A percentile compares a stretch with the other conserved stretches of the same genome.
These are phyloP conservation scores for Drosophila rellima DNA, from an alignment of 2,888 invertebrate genomes.

Conservation along the genomic window DNA sequence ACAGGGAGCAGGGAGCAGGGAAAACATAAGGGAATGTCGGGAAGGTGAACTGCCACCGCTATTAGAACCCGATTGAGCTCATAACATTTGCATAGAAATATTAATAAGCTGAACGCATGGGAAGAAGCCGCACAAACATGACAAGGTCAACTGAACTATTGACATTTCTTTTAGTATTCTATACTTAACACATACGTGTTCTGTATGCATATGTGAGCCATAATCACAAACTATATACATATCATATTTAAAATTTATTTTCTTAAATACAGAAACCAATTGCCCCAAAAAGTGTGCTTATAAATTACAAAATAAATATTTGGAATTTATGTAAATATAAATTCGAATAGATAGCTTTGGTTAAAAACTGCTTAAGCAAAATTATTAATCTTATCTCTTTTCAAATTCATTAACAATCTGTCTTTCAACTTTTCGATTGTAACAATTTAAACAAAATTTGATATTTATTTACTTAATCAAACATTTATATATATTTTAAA, in stretches of 20 bases:
- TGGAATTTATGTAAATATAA: too few species aligned
- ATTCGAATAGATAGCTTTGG: too few species aligned
- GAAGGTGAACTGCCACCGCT: slow-evolving; percentile 1
- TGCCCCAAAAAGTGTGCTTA: not conserved
- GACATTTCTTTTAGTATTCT: slow-evolving; percentile 12
- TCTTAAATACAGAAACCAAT: not conserved
- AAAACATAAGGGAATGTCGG: not conserved
- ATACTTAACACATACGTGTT: not conserved
- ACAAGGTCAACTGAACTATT: slow-evolving; percentile 60
- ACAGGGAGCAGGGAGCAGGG: not conserved
- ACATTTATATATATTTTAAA: too few species aligned
- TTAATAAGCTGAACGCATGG: slow-evolving; percentile 31
- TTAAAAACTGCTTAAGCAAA: too few species aligned
- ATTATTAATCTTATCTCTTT: too few species aligned
- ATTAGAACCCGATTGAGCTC: slow-evolving; percentile 18
- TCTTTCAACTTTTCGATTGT: too few species aligned
- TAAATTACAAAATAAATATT: too few species aligned
- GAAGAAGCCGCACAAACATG: slow-evolving; percentile 20
- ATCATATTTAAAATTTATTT: not conserved
- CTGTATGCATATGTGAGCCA: not conserved
- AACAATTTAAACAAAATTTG: too few species aligned
- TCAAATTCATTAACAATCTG: too few species aligned
- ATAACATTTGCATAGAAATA: slow-evolving; percentile 21
- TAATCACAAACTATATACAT: not conserved
- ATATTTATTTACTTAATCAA: too few species aligned